Base-by-base conservation (phyloP, 1,140 invertebrate genomes). In the Drosophila elegans region DNA sequence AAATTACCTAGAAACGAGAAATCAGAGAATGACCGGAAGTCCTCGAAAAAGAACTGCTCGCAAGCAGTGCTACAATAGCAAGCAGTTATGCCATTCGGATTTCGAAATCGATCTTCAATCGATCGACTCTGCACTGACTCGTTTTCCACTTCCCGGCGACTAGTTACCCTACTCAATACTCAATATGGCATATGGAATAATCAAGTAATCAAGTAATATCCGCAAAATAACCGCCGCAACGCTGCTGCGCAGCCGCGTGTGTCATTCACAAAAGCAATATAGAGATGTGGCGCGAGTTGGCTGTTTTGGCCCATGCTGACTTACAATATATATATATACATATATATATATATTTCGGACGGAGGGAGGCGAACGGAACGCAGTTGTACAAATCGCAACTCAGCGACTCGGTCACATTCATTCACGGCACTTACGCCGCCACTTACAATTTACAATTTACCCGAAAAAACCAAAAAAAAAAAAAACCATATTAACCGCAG, bases 191-290 rank as follows among this genome's bases (percentile, higher is more conserved):
- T 71, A 72, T 72, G 64, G 46, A 53, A 66, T 68, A 68, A 53
- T 68, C 64, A 68, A 51, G 64, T 68, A 66, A 68, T 68, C 64
- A 75, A 52, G 34, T 62, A 54, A 73, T 62, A 55, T 45, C 56
- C 46, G 36, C 34, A 55, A 56, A 57, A 73, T 84, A 73, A 39
- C 62, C 72, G 61, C 63, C 67, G 69, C 81, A 73, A 63, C 49
- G 69, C 79, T 29, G 44, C 69, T 69, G 62, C 71, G 55, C 34
- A 34, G 48, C 62, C 53, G 51, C 57, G 76, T 76, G 62, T 68
- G 51, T 83, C 83, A 84, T 85, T 84, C 81, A 85, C 64, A 84
- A 84, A 84, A 84, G 81, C 81, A 84, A 84, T 84, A 84, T 85
- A 45, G 63, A 81, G 63, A 77, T 84, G 81, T 84, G 81, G 75